These are phyloP conservation scores for Actinia tenebrosa DNA, from an alignment of 64 coral and sea anemone species.

Conservation along the genomic window DNA sequence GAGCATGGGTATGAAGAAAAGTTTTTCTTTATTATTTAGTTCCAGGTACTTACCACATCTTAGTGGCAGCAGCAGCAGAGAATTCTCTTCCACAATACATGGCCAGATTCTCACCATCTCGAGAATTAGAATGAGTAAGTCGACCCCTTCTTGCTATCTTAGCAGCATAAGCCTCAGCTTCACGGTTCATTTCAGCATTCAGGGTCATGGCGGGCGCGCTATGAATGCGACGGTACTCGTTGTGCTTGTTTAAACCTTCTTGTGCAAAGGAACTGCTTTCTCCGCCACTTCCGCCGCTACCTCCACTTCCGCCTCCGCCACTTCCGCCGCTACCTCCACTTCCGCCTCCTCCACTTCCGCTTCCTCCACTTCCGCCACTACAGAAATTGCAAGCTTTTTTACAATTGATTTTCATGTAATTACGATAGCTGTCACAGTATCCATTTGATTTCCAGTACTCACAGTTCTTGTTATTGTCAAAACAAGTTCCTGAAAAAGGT, in stretches of 20 bases:
- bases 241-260: conserved; percentile 30
- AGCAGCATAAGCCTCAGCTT: conserved; percentile 37
- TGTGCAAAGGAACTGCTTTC: conserved; percentile 22
- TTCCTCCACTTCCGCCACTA: neutral
- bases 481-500: neutral
- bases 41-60: conserved; percentile 44
- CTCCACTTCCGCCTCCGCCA: conserved; percentile 21
- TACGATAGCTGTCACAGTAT: conserved; percentile 2
- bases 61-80: conserved; percentile 26
- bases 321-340: neutral
- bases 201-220: conserved; percentile 36
- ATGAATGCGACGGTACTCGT: conserved; percentile 55
- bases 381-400: conserved; percentile 19
- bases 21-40: too few relatives aligned
- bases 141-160: conserved; percentile 30
- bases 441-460: neutral
- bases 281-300: neutral
- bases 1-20: too few relatives aligned
- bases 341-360: neutral
- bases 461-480: conserved; percentile 16
- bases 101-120: conserved; percentile 51
- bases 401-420: conserved; percentile 19
- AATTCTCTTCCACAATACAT: conserved; percentile 32
- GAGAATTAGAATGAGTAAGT: conserved; percentile 50
- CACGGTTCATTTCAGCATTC: conserved; percentile 25